Conservation (phyloP, 2,888 invertebrate species). For the Anorthoa munda region DNA sequence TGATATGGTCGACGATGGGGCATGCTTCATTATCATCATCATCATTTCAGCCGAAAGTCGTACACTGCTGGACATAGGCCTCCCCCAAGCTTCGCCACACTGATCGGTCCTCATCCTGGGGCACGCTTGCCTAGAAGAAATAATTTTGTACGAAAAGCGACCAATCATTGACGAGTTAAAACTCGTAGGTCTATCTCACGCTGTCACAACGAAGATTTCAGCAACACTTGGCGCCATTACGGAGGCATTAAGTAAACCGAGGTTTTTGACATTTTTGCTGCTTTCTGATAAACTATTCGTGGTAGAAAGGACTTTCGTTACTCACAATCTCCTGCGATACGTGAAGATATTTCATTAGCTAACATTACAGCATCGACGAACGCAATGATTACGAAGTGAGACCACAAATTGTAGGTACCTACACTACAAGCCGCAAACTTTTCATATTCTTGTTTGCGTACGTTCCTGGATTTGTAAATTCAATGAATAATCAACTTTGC, state of each 20-base stretch:
- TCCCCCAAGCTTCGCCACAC: too few species aligned
- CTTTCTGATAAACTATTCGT: neutral
- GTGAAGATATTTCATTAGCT: constrained; percentile 50
- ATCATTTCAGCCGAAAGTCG: too few species aligned
- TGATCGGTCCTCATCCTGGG: too few species aligned
- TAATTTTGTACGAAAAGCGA: neutral
- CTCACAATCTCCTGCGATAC: constrained; percentile 28
- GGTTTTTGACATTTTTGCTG: too few species aligned
- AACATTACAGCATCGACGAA: constrained; percentile 37
- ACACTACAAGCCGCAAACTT: constrained; percentile 37
- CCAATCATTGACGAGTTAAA: neutral
- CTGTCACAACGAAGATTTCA: neutral
- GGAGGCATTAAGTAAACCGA: too few species aligned
- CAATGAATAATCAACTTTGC: neutral
- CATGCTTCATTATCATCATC: too few species aligned
- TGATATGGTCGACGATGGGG: too few species aligned
- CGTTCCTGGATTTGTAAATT: constrained; percentile 37
- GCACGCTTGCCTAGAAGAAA: too few species aligned
- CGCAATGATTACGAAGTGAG: constrained; percentile 34
- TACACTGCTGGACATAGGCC: too few species aligned
- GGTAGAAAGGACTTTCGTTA: constrained; percentile 16
- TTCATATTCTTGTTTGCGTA: constrained; percentile 45
- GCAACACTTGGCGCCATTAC: too few species aligned
- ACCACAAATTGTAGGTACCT: constrained; percentile 44
- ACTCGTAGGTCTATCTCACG: neutral